Evolutionary conservation across 2,888 invertebrate species (phyloP).

Genomic region (Amblyteles armatorius): DNA sequence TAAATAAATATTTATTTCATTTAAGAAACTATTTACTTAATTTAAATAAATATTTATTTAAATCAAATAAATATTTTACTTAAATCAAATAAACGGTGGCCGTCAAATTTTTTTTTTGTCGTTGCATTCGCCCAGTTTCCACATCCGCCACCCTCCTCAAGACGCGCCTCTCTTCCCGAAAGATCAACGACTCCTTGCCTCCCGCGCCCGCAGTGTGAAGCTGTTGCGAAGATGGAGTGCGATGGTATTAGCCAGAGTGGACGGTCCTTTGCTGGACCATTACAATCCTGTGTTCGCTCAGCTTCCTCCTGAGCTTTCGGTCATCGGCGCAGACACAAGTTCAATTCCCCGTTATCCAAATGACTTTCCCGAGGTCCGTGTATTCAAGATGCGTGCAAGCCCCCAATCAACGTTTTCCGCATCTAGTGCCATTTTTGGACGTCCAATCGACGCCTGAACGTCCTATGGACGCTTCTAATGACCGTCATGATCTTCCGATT

Average conservation of each 20-base stretch:
- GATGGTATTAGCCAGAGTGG: conserved; percentile 13
- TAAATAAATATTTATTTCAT: too few relatives aligned
- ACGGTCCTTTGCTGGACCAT: not conserved
- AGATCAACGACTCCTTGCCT: not conserved
- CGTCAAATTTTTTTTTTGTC: too few relatives aligned
- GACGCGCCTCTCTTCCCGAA: not conserved
- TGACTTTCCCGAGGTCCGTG: not conserved
- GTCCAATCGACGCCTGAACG: not conserved
- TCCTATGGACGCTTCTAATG: not conserved
- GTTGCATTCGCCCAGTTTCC: not conserved
- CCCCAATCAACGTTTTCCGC: not conserved
- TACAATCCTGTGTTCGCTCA: not conserved
- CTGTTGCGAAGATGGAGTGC: not conserved
- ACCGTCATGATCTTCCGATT: not conserved
- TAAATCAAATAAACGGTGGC: too few relatives aligned
- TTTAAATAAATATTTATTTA: too few relatives aligned
- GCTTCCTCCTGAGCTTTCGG: not conserved
- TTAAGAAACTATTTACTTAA: too few relatives aligned
- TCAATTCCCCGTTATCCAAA: not conserved
- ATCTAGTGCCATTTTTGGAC: not conserved
- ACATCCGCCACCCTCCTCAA: not conserved
- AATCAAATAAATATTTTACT: too few relatives aligned
- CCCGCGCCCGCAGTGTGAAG: not conserved
- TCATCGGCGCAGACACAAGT: not conserved
- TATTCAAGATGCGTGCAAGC: not conserved